phyloP scores from a whole-genome alignment of 1,140 invertebrate species.

The Hirudo medicinalis region DNA sequence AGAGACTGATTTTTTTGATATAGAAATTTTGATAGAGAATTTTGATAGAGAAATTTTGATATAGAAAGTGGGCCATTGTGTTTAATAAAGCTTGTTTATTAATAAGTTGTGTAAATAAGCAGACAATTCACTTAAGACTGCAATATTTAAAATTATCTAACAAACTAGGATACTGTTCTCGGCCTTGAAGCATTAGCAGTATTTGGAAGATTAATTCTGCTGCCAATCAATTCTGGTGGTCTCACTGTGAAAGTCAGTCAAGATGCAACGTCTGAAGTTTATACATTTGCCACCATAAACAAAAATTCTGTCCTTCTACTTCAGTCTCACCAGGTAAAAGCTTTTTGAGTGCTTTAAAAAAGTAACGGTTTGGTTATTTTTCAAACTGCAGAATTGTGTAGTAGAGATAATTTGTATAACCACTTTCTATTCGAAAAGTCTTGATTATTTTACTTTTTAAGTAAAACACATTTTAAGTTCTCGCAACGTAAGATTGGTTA shows the following conservation, averaged over 20 bases:
- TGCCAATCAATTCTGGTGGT: neutral
- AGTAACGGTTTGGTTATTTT: neutral
- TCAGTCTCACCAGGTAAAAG: neutral
- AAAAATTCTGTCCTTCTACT: neutral
- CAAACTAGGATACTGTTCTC: slow-evolving; percentile 9
- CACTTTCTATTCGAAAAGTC: too few species aligned
- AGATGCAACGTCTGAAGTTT: neutral
- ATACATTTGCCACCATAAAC: neutral
- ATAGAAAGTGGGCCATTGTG: too few species aligned
- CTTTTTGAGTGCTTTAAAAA: too few species aligned
- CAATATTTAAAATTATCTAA: neutral
- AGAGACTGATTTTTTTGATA: too few species aligned
- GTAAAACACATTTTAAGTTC: too few species aligned
- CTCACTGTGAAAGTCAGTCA: neutral
- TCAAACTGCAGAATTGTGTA: too few species aligned
- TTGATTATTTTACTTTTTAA: too few species aligned
- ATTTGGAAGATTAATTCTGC: neutral
- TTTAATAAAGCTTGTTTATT: neutral
- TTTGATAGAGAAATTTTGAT: too few species aligned
- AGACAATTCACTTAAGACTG: neutral
- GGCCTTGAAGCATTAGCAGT: neutral
- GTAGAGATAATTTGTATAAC: too few species aligned
- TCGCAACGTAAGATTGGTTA: too few species aligned
- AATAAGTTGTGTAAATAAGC: neutral
- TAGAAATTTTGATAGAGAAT: too few species aligned